Conservation (phyloP, 2,888 invertebrate species). For the Acanthosepion lycidas region DNA sequence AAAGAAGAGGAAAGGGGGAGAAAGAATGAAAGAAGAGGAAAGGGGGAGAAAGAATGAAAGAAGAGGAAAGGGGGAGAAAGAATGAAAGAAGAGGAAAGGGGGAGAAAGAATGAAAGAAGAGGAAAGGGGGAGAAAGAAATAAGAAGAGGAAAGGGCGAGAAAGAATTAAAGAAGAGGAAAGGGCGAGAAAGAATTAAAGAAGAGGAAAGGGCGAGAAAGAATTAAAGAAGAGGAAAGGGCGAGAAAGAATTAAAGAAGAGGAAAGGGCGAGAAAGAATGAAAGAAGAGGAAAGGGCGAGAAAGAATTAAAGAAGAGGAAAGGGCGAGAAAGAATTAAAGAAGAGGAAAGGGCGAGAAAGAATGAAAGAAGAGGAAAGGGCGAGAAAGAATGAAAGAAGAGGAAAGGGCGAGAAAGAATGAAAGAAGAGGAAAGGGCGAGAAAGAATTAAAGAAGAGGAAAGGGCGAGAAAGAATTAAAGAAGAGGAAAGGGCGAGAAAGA, state of each 20-base stretch:
- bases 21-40: too few species aligned
- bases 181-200: too few species aligned
- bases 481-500: not conserved
- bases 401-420: not conserved
- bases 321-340: not conserved
- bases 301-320: not conserved
- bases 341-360: not conserved
- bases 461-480: too few species aligned
- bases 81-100: not conserved
- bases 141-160: not conserved
- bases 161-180: too few species aligned
- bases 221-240: too few species aligned
- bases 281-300: not conserved
- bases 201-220: too few species aligned
- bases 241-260: too few species aligned
- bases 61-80: not conserved
- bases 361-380: not conserved
- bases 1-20: too few species aligned
- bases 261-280: too few species aligned
- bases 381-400: not conserved
- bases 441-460: not conserved
- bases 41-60: fast-evolving
- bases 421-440: not conserved
- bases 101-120: not conserved
- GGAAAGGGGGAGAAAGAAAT: not conserved